These are phyloP conservation scores for Lichenostomus cassidix DNA, from an alignment of 2,113 vertebrate species.

Conservation along the genomic window DNA sequence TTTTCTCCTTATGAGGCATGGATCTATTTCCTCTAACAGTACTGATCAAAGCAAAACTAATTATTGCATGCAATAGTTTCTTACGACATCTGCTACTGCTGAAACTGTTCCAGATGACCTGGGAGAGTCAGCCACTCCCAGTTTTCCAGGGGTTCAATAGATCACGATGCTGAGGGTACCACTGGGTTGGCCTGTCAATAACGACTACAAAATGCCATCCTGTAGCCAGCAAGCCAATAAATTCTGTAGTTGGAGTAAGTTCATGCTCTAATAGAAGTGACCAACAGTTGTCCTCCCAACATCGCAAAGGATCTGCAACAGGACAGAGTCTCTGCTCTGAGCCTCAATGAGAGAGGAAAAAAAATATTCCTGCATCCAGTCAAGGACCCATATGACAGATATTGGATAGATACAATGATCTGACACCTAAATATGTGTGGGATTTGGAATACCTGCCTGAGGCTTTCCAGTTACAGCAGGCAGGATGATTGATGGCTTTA, in stretches of 20 bases:
- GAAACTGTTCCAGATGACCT: not conserved
- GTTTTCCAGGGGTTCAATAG: not conserved
- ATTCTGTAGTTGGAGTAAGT: not conserved
- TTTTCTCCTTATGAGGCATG: not conserved
- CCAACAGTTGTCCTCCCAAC: not conserved
- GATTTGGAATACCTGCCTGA: not conserved
- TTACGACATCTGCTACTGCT: not conserved
- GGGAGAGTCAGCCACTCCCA: not conserved
- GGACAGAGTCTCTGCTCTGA: not conserved
- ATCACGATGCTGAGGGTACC: rapidly evolving
- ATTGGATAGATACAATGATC: not conserved
- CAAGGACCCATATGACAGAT: not conserved
- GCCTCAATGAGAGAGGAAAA: not conserved
- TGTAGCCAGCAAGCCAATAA: rapidly evolving
- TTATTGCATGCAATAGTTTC: not conserved
- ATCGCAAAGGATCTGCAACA: not conserved
- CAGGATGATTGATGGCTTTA: not conserved
- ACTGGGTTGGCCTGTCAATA: rapidly evolving
- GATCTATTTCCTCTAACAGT: not conserved
- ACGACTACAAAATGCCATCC: not conserved
- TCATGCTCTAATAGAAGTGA: not conserved
- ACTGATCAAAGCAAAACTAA: not conserved
- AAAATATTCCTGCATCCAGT: not conserved
- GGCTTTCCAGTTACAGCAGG: not conserved
- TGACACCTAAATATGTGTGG: not conserved